Base-by-base conservation (phyloP, 1,140 invertebrate genomes). In the Pararge aegeria region DNA sequence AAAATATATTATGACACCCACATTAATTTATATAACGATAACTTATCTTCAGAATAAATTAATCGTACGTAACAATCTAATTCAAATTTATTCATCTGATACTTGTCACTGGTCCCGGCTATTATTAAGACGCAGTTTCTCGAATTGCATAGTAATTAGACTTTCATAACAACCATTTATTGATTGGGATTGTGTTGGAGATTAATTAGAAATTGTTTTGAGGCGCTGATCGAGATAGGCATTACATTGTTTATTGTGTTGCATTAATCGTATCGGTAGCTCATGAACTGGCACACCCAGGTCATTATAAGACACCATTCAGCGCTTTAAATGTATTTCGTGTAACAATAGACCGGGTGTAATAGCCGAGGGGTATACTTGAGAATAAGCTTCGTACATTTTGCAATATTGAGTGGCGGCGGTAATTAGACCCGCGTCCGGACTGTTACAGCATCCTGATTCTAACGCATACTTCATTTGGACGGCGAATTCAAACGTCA, bases 371-470 rank as follows among this genome's bases (percentile, higher is more conserved):
- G 80, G 85, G 83, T 86, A 82, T 70, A 64, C 56, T 65, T 66
- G 69, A 83, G 83, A 80, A 85, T 81, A 78, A 78, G 80, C 77
- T 79, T 73, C 72, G 72, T 74, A 67, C 64, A 78, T 88, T 87
- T 88, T 84, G 85, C 85, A 88, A 88, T 83, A 86, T 82, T 77
- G 78, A 83, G 77, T 83, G 80, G 77, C 83, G 75, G 81, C 60
- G 76, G 81, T 87, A 88, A 88, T 87, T 87, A 87, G 83, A 88
- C 49, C 76, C 67, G 74, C 79, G 83, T 86, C 83, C 81, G 85
- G 76, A 72, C 75, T 65, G 65, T 88, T 88, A 81, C 83, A 83
- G 85, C 83, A 87, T 88, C 85, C 85, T 86, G 82, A 87, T 85
- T 80, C 85, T 80, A 82, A 80, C 73, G 74, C 80, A 74, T 70